Evolutionary conservation across 2,797 vertebrate genomes (phyloP), one percentile per base, ranked within the genome.

Genomic region (Rallus crepitans): DNA sequence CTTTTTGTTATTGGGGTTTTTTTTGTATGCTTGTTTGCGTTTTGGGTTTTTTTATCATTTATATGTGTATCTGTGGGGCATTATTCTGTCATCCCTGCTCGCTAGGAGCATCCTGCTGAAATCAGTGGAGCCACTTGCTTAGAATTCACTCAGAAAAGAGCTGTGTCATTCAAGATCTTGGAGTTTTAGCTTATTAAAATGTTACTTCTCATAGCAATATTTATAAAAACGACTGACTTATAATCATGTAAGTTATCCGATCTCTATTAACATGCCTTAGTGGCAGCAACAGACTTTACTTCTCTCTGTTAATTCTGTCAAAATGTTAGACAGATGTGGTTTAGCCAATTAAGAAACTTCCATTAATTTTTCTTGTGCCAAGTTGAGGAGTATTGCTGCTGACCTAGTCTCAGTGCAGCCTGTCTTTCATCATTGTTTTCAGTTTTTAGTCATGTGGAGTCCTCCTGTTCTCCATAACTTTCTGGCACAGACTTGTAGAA

Each of bases 321-420:
- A 82, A 96, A 80, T 65, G 8, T 87, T 92, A 90, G 72, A 48
- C 78, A 93, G 92, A 82, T 93, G 82, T 92, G 82, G 50, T 82
- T 91, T 61, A 83, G 72, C 91, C 84, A 92, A 86, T 91, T 93
- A 93, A 84, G 72, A 85, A 85, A 83, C 40, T 81, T 91, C 37
- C 47, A 64, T 65, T 92, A 89, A 11, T 89, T 93, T 90, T 94
- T 77, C 75, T 78, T 71, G 25, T 80, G 81, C 78, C 86, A 87
- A 68, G 48, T 68, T 71, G 87, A 73, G 45, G 82, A 69, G 75
- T 55, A 15, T 6, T 79, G 77, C 50, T 66, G 81, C 59, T 85
- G 60, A 57, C 57, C 88, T 56, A 45, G 52, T 73, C 53, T 95
- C 60, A 42, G 20, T 30, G 27, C 45, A 95, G 84, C 15, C 37